Base-by-base conservation (phyloP, 1,140 invertebrate genomes). In the Drosophila lini region DNA sequence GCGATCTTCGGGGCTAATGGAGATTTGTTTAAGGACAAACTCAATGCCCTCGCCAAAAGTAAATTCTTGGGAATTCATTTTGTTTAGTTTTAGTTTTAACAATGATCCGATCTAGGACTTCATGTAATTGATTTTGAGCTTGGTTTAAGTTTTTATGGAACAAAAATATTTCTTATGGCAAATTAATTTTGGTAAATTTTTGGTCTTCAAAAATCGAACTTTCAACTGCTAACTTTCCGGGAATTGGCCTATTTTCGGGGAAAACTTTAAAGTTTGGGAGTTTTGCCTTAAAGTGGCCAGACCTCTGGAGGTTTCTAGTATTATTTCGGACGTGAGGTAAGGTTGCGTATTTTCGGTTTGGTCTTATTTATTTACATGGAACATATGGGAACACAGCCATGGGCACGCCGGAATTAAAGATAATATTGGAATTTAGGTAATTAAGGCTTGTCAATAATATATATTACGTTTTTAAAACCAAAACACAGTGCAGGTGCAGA, bases 401-500 rank as follows among this genome's bases (percentile, higher is more conserved):
- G 62, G 22, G 38, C 40, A 74, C 32, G 56, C 45, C 65, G 68
- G 76, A 90, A 38, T 68, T 92, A 47, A 90, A 88, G 42, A 60
- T 92, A 45, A 53, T 79, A 40, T 58, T 92, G n/a, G 91, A 92
- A 59, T 90, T 92, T 22, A 77, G 89, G 91, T 92, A 78, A 36
- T 9, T 25, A 52, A 1, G 15, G 1, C 1, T 15, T 41, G 19
- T 38, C 9, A 31, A 5, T n/a, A 1, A 50, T 32, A 45, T 61
- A 36, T 13, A 16, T 5, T 11, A 3, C 0, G 19, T 15, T 13
- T 19, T 38, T 61, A 42, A 16, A 25, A 9, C 4, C 5, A 15
- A 61, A 38, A 8, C 5, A 13, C 80, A 97, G 96, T 63, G 97
- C 97, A 48, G 97, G 97, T 9, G 97, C 97, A 5, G 97, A 98